Evolutionary conservation across 2,113 vertebrate species (phyloP).

Genomic region (Sterna hirundo): DNA sequence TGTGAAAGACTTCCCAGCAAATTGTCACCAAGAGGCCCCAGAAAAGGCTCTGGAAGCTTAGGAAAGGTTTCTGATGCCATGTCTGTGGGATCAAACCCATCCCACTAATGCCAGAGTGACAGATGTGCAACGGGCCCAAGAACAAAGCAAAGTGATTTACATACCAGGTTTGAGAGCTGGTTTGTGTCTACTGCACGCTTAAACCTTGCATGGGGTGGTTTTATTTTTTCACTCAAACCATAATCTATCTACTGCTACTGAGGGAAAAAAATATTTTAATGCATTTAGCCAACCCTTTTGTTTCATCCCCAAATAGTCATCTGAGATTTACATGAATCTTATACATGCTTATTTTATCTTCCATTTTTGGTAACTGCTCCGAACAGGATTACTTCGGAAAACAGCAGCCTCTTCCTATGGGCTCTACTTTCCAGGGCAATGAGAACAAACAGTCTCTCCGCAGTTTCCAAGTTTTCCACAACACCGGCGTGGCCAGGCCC

Average conservation of each 20-base stretch:
- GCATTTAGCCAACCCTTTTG: conserved; percentile 9
- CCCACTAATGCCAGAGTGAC: background rate
- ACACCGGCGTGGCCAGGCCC: background rate
- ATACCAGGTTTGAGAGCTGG: background rate
- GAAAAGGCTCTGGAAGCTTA: background rate
- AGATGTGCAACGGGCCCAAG: background rate
- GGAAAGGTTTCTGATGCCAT: background rate
- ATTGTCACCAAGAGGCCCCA: background rate
- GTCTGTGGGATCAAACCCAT: background rate
- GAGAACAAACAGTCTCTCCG: background rate
- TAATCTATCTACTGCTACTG: conserved; percentile 55
- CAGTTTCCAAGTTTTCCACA: background rate
- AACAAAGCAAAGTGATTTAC: background rate
- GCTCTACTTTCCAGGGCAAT: background rate
- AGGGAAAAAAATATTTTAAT: conserved; percentile 49
- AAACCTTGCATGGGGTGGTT: background rate
- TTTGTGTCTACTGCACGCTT: conserved; percentile 25
- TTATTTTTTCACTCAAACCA: conserved; percentile 21
- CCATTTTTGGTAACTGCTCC: background rate
- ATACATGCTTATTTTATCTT: background rate
- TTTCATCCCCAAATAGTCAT: background rate
- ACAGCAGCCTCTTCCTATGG: background rate
- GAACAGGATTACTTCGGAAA: background rate
- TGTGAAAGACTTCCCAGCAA: background rate
- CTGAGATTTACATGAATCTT: background rate